Evolutionary conservation across 1,140 invertebrate genomes (phyloP).

Genomic region (Micrasema longulum): DNA sequence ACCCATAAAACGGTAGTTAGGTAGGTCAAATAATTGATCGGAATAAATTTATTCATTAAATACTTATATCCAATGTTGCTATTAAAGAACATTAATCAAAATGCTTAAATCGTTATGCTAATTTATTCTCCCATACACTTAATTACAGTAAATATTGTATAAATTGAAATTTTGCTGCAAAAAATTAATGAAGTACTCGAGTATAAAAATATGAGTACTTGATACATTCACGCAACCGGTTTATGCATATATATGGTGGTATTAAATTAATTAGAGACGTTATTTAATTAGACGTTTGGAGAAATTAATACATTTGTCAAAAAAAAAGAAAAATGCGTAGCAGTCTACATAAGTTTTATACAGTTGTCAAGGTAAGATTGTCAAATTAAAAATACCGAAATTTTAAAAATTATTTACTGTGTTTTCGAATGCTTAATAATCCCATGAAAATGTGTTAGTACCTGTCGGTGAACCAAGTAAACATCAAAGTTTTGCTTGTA

Average conservation of each 20-base stretch:
- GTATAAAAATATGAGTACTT: slow-evolving; percentile 23
- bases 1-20: no score
- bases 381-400: no score
- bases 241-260: slow-evolving; percentile 1
- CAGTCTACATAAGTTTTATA: no score
- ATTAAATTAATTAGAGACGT: slow-evolving; percentile 50
- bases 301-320: slow-evolving; percentile 45
- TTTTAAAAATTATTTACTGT: no score
- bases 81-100: not conserved
- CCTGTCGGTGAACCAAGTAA: no score
- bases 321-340: not conserved
- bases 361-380: no score
- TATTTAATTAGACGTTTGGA: slow-evolving; percentile 49
- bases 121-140: slow-evolving; percentile 14
- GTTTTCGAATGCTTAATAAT: no score
- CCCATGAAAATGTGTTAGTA: no score
- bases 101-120: slow-evolving; percentile 11
- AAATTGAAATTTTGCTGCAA: slow-evolving; percentile 31
- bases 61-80: not conserved
- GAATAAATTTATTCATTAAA: no score
- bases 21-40: no score
- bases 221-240: slow-evolving; percentile 41
- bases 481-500: no score
- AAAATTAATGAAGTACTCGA: slow-evolving; percentile 27
- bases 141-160: slow-evolving; percentile 21